A percentile compares a stretch with the other conserved stretches of the same genome.
Evolutionary conservation across 2,113 vertebrate species (phyloP).

Genomic region (Cervus canadensis): DNA sequence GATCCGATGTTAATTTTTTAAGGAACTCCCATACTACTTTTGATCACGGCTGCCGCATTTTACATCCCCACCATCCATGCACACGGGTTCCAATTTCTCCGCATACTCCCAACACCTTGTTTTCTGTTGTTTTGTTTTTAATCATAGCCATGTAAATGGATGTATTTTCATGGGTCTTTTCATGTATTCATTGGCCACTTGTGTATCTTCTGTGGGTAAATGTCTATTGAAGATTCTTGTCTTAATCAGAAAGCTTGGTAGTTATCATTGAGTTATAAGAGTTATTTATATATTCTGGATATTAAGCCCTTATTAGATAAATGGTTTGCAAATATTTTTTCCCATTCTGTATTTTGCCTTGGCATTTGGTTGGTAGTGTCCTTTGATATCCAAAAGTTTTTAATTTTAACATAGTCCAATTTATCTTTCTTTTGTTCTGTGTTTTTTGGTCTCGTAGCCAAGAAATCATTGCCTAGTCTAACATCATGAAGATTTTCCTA

Average conservation of each 20-base stretch:
- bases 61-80: rapidly evolving
- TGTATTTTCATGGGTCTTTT: background rate
- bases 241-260: background rate
- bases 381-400: background rate
- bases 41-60: rapidly evolving
- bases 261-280: background rate
- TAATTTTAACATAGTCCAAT: background rate
- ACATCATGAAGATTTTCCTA: background rate
- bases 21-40: rapidly evolving
- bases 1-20: background rate
- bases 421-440: background rate
- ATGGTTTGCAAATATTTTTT: background rate
- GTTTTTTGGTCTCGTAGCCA: background rate
- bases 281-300: background rate
- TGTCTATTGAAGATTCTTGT: background rate
- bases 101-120: rapidly evolving
- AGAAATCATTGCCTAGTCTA: background rate
- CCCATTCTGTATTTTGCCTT: background rate
- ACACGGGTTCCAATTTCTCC: background rate
- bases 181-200: background rate
- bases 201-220: background rate
- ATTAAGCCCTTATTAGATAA: background rate
- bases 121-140: background rate
- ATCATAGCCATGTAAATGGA: rapidly evolving
- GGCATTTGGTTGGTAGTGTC: background rate